phyloP scores from a whole-genome alignment of 2,797 vertebrate genomes.

The Hylomyscus alleni region DNA sequence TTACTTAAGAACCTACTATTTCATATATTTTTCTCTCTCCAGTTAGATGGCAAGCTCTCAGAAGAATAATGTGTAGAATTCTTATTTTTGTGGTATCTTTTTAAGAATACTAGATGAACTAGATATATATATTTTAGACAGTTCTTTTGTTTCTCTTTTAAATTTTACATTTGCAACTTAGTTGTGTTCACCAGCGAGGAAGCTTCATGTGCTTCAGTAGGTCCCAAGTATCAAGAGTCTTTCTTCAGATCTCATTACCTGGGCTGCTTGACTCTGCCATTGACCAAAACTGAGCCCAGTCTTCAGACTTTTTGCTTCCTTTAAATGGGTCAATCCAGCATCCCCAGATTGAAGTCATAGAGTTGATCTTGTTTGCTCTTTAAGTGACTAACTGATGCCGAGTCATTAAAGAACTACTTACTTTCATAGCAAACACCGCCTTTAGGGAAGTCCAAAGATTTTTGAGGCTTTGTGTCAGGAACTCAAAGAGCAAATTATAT shows the following conservation, averaged over 20 bases:
- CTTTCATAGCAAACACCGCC: not conserved
- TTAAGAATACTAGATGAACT: not conserved
- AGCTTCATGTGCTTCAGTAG: not conserved
- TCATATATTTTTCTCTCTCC: constrained; percentile 48
- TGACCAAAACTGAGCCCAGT: not conserved
- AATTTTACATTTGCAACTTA: not conserved
- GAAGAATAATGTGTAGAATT: constrained; percentile 39
- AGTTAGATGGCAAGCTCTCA: constrained; percentile 40
- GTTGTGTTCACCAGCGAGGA: not conserved
- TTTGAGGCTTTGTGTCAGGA: constrained; percentile 3
- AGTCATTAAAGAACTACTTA: not conserved
- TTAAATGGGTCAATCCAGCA: not conserved
- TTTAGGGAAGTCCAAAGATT: not conserved
- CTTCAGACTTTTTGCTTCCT: not conserved
- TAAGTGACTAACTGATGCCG: not conserved
- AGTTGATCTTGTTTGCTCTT: not conserved
- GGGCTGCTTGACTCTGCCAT: not conserved
- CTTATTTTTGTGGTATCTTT: constrained; percentile 34
- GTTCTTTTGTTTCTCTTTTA: constrained; percentile 34
- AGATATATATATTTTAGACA: no score
- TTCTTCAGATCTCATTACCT: not conserved
- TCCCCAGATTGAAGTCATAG: not conserved
- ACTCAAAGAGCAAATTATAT: not conserved
- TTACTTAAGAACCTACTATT: constrained; percentile 60
- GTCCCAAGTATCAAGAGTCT: not conserved